Conservation (phyloP, 2,113 vertebrate species). For the Odontesthes bonariensis region DNA sequence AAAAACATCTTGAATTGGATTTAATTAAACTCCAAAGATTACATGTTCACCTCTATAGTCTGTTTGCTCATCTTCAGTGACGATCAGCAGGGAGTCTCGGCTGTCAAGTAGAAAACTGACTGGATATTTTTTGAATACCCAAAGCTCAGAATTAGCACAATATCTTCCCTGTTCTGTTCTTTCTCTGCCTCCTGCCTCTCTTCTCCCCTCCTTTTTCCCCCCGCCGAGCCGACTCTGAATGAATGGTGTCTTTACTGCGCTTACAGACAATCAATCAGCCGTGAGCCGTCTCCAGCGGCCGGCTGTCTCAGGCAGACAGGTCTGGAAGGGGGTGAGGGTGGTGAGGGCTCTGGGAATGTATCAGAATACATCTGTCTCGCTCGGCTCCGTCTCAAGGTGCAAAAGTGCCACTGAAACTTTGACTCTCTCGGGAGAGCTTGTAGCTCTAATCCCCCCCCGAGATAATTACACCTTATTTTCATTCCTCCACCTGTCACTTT, state of each 20-base stretch:
- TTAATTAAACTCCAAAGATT: background rate
- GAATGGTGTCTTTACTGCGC: constrained; percentile 50
- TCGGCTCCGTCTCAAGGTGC: constrained; percentile 31
- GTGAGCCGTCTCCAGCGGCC: constrained; percentile 42
- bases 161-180: background rate
- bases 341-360: constrained; percentile 27
- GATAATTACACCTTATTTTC: constrained; percentile 14
- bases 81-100: background rate
- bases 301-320: constrained; percentile 59
- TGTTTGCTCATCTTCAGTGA: background rate
- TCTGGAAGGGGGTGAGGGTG: constrained; percentile 1
- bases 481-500: background rate
- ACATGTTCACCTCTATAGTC: background rate
- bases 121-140: background rate
- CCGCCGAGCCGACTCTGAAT: constrained; percentile 33
- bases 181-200: background rate
- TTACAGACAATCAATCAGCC: constrained; percentile 67
- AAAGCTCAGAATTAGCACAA: background rate
- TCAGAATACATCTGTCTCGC: constrained; percentile 39
- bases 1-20: constrained; percentile 4
- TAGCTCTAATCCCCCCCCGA: background rate
- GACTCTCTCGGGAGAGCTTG: constrained; percentile 1
- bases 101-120: background rate
- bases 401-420: constrained; percentile 21
- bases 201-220: background rate